Evolutionary conservation across 2,113 vertebrate species (phyloP), one percentile per base, ranked within the genome.

Genomic region (Mustelus asterias): DNA sequence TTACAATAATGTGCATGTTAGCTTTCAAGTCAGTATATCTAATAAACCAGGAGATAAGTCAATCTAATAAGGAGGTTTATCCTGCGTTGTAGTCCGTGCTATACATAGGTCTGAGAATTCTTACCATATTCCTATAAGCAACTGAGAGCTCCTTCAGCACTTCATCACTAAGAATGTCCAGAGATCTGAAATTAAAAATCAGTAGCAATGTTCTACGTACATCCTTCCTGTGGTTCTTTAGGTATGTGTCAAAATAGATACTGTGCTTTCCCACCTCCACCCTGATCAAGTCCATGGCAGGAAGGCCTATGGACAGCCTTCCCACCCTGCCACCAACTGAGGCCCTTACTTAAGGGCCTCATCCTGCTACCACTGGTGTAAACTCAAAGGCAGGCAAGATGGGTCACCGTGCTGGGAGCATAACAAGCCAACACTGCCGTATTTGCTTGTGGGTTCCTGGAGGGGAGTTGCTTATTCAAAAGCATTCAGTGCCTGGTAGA

Each of bases 141-240:
- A 97, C 96, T 96, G 99, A 98, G 96, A 99, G 98, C 93, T 99
- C 98, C 96, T 98, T 97, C 41, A 99, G 97, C 96, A 99, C 98
- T 96, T 98, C 98, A 97, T 99, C 98, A 97, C 99, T 99, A 96
- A 99, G 98, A 97, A 99, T 97, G 97, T 99, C 99, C 96, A 99
- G 97, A 96, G 98, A 98, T 97, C 99, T 99, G 96, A 96, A 96
- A 97, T 96, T 96, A 1, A 97, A 96, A 60, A 96, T 3, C 69
- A 1, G 96, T 69, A 96, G 96, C 95, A 96, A 37, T 24, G 10
- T 94, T 94, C 92, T 26, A 69, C 24, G 37, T 6, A 44, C 18
- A 22, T 26, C 63, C 22, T 18, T 8, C n/a, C 16, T 94, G 90
- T 65, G 48, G 13, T 7, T 94, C 63, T 69, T 70, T 70, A 18